Evolutionary conservation across 2,797 vertebrate species (phyloP), one percentile per base, ranked within the genome.

Genomic region (Sciurus carolinensis): DNA sequence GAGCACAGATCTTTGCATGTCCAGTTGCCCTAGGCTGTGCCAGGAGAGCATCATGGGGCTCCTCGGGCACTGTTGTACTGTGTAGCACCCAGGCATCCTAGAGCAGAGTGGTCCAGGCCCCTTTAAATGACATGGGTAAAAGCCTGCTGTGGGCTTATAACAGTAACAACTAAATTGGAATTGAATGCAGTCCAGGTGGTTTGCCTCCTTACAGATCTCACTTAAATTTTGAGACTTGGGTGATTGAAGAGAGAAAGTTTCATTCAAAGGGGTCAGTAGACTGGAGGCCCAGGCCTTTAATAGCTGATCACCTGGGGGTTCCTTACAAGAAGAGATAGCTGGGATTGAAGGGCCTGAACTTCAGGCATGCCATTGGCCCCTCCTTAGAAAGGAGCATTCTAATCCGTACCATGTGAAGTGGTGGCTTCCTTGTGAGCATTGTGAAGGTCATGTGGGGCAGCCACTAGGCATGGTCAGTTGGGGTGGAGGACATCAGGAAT

Each of bases 401-500:
- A 1, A 28, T 10, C 12, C 33, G 28, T 33, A 36, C 52, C 59
- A 13, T 1, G 0, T 6, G n/a, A 52, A 50, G 36, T 3, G 30
- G 44, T 42, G 75, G 13, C 64, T 52, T 69, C 57, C 18, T 0
- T 17, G 18, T 17, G 87, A 47, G 52, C 50, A 20, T 22, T 3
- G 0, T 2, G 7, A 24, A 52, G 20, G 75, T 42, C 28, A 18
- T 0, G 0, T n/a, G 88, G 67, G 44, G 22, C 0, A 0, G 24
- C 26, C 47, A 2, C 0, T 0, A 72, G 59, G 20, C 8, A 33
- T 3, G 22, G 14, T 47, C 18, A 0, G 11, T 5, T 1, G 4
- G 1, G 4, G 26, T 1, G 22, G 47, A 24, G 39, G 73, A 24
- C 33, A 1, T 22, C 54, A 17, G 0, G 20, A 18, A 30, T 10